phyloP scores from a whole-genome alignment of 2,888 invertebrate genomes.

The Lordiphosa andalusiaca region DNA sequence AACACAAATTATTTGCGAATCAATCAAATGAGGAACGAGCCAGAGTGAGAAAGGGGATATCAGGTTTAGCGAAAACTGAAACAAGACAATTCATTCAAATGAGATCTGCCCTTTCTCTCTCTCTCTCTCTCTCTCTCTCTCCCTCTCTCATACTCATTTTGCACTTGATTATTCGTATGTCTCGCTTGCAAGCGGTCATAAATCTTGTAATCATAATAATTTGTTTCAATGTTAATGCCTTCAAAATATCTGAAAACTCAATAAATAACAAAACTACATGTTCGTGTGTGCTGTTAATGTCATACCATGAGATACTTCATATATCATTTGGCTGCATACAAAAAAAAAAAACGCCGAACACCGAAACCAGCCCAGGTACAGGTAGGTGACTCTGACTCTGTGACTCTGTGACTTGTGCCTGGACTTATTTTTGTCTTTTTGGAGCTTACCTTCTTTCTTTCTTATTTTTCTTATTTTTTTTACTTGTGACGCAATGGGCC shows the following conservation, averaged over 20 bases:
- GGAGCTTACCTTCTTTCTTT: constrained; percentile 27
- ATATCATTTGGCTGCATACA: constrained; percentile 69
- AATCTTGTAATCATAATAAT: constrained; percentile 79
- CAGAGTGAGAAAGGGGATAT: no score
- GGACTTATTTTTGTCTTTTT: constrained; percentile 43
- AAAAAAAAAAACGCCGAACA: constrained; percentile 17
- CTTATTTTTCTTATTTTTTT: constrained; percentile 29
- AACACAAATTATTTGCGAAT: no score
- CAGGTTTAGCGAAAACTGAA: no score
- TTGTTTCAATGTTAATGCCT: constrained; percentile 79
- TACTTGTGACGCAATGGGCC: constrained; percentile 65
- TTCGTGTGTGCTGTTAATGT: constrained; percentile 79
- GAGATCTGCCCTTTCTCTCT: no score
- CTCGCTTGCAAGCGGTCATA: constrained; percentile 67
- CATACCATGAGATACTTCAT: constrained; percentile 80
- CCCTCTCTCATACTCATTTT: constrained; percentile 22
- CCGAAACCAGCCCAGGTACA: constrained; percentile 43
- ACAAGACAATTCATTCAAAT: no score
- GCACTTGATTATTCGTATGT: constrained; percentile 67
- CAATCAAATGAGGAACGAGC: no score
- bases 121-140: constrained; percentile 15
- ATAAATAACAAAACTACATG: constrained; percentile 78
- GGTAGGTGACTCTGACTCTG: constrained; percentile 42
- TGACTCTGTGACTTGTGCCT: constrained; percentile 39
- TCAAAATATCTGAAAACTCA: constrained; percentile 79